Conservation (phyloP, 2,113 vertebrate species). For the Protobothrops flavoviridis region DNA sequence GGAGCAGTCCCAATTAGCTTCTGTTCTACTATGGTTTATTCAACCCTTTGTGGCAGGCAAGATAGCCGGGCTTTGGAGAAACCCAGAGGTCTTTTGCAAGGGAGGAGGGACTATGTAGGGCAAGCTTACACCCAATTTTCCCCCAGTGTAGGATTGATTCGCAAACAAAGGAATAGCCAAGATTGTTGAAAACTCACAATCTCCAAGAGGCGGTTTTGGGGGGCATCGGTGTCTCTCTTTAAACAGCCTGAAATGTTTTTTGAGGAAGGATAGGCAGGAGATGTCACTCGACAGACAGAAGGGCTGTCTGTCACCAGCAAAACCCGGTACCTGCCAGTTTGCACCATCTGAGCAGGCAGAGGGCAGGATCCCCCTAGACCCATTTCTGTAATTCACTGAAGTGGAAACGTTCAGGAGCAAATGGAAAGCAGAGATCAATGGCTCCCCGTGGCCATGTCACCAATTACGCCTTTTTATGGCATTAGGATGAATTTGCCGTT, state of each 20-base stretch:
- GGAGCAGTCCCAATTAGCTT: not conserved
- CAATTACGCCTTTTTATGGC: constrained; percentile 64
- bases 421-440: constrained; percentile 69
- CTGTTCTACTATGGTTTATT: not conserved
- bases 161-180: constrained; percentile 43
- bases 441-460: constrained; percentile 67
- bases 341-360: constrained; percentile 52
- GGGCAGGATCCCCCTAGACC: constrained; percentile 60
- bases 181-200: constrained; percentile 51
- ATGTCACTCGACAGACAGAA: constrained; percentile 30
- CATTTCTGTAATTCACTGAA: constrained; percentile 69
- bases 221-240: constrained; percentile 22
- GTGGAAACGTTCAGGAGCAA: constrained; percentile 70
- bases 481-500: constrained; percentile 69
- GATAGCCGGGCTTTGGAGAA: not conserved
- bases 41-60: not conserved
- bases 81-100: not conserved
- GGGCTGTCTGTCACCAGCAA: constrained; percentile 57
- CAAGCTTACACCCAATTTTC: not conserved
- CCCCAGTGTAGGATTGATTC: not conserved
- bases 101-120: not conserved
- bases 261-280: constrained; percentile 42
- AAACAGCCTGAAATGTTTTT: constrained; percentile 48
- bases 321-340: constrained; percentile 62
- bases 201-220: constrained; percentile 6